A percentile compares a stretch with the other conserved stretches of the same genome.
phyloP scores from a whole-genome alignment of 1,140 invertebrate genomes.

The Pissodes strobi region DNA sequence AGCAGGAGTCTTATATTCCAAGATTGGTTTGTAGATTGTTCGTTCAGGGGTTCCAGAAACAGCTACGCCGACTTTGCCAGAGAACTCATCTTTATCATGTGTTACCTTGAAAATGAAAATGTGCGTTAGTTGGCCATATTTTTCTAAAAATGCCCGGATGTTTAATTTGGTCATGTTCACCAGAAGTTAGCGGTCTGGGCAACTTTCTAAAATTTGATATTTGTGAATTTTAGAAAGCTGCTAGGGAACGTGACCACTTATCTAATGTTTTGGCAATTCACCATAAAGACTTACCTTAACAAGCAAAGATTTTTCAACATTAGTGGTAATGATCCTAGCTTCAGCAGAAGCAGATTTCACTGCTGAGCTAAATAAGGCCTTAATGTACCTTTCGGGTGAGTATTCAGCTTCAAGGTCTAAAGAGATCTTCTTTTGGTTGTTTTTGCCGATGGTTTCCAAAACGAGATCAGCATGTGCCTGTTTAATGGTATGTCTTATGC shows the following conservation, averaged over 20 bases:
- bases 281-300: slow-evolving; percentile 50
- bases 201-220: no score
- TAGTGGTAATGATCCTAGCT: slow-evolving; percentile 59
- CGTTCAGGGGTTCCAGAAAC: slow-evolving; percentile 59
- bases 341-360: slow-evolving; percentile 62
- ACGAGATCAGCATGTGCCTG: slow-evolving; percentile 60
- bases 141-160: no score
- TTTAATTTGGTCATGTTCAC: no score
- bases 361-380: slow-evolving; percentile 61
- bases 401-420: slow-evolving; percentile 58
- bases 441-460: slow-evolving; percentile 72
- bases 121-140: no score
- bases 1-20: slow-evolving; percentile 69
- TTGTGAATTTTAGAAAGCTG: no score
- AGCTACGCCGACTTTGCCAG: slow-evolving; percentile 65
- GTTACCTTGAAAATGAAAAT: no score
- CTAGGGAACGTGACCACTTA: no score
- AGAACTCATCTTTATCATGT: slow-evolving; percentile 65
- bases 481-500: slow-evolving; percentile 59
- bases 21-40: slow-evolving; percentile 67
- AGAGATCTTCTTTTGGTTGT: slow-evolving; percentile 64
- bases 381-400: slow-evolving; percentile 60
- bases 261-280: no score
- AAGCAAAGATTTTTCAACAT: slow-evolving; percentile 61
- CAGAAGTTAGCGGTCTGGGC: no score